Conservation (phyloP, 2,113 vertebrate species). For the Phasianus colchicus region DNA sequence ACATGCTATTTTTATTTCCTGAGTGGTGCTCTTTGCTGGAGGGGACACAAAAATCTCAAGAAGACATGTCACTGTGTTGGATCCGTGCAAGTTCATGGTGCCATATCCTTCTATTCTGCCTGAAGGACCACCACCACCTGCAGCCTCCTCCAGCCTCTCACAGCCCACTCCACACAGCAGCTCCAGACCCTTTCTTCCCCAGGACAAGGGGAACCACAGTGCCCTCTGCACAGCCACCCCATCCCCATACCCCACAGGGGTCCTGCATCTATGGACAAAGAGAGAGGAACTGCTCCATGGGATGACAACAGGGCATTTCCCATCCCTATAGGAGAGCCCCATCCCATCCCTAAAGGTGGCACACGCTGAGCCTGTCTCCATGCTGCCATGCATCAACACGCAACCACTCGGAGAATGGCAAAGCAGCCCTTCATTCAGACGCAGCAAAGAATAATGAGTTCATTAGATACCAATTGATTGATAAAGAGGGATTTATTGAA, state of each 20-base stretch:
- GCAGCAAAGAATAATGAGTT: constrained; percentile 61
- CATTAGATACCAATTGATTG: constrained; percentile 76
- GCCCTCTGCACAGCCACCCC: not conserved
- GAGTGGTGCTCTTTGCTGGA: not conserved
- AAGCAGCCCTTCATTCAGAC: constrained; percentile 5
- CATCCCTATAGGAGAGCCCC: fast-evolving
- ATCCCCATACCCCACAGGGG: not conserved
- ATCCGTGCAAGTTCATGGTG: not conserved
- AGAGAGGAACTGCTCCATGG: fast-evolving
- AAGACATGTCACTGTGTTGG: not conserved
- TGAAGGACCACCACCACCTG: not conserved
- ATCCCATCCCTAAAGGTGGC: not conserved
- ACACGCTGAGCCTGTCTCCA: not conserved
- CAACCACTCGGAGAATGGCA: not conserved
- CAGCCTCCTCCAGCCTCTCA: not conserved
- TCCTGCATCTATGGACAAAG: fast-evolving
- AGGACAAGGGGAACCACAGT: fast-evolving
- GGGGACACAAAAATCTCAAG: not conserved
- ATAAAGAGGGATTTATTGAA: constrained; percentile 74
- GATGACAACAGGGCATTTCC: fast-evolving
- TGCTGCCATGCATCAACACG: not conserved
- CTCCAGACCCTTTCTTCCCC: not conserved
- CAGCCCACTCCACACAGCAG: not conserved
- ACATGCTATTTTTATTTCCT: constrained; percentile 12
- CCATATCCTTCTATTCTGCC: fast-evolving